Evolutionary conservation across 2,888 invertebrate genomes (phyloP).

Genomic region (Panopea generosa): DNA sequence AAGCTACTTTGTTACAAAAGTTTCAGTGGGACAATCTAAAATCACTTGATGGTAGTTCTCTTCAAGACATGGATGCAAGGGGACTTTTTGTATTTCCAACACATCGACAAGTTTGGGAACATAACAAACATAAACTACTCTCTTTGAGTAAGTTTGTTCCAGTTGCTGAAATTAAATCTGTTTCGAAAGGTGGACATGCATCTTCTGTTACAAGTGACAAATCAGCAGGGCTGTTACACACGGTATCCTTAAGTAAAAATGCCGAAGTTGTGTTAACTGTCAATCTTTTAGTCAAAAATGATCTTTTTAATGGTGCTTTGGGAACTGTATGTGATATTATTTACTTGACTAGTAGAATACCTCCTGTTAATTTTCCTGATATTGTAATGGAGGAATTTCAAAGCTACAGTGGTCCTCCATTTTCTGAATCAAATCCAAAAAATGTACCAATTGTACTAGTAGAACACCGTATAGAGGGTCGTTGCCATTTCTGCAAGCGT

Average conservation of each 20-base stretch:
- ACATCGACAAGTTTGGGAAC: slow-evolving; percentile 44
- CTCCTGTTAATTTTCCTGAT: slow-evolving; percentile 39
- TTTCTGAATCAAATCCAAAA: slow-evolving; percentile 23
- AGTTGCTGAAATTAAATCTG: slow-evolving; percentile 33
- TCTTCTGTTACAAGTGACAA: no score
- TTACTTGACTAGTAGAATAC: slow-evolving; percentile 34
- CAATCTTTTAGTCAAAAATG: slow-evolving; percentile 49
- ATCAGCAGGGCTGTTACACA: slow-evolving; percentile 34
- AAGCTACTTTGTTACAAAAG: slow-evolving; percentile 24
- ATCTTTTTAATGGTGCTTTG: slow-evolving; percentile 54
- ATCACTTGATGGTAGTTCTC: background rate
- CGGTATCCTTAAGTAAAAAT: slow-evolving; percentile 32
- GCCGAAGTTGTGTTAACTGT: slow-evolving; percentile 52
- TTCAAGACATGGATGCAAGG: slow-evolving; percentile 4
- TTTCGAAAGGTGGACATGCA: slow-evolving; percentile 12
- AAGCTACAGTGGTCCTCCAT: slow-evolving; percentile 43
- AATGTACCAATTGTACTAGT: slow-evolving; percentile 48
- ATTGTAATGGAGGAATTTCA: slow-evolving; percentile 59
- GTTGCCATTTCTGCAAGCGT: slow-evolving; percentile 36
- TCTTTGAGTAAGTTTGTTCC: slow-evolving; percentile 20
- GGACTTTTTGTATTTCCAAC: slow-evolving; percentile 38
- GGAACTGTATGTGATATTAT: slow-evolving; percentile 53
- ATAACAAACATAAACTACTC: slow-evolving; percentile 41
- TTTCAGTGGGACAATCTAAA: slow-evolving; percentile 31
- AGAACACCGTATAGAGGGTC: slow-evolving; percentile 47